A percentile compares a stretch with the other conserved stretches of the same genome.
Conservation (phyloP, 2,113 vertebrate species). For the Cyprinus carpio region DNA sequence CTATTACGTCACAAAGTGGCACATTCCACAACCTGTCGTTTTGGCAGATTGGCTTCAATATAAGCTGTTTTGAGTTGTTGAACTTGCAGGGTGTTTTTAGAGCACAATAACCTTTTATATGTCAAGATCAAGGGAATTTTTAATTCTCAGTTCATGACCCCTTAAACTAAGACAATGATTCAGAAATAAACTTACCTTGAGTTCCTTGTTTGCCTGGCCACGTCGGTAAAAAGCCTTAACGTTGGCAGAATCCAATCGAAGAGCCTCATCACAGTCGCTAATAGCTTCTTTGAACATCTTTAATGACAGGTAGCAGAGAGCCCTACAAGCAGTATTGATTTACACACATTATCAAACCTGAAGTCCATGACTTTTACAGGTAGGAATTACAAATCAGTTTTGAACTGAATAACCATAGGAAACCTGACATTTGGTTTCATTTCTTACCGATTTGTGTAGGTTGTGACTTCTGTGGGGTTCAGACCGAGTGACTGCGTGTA, state of each 20-base stretch:
- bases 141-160: too few relatives aligned
- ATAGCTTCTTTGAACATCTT: constrained; percentile 83
- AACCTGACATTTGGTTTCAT: not conserved
- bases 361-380: too few relatives aligned
- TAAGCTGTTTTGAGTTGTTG: too few relatives aligned
- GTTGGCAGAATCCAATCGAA: constrained; percentile 81
- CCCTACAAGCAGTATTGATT: constrained; percentile 71
- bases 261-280: constrained; percentile 83
- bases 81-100: too few relatives aligned
- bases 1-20: too few relatives aligned
- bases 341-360: not conserved
- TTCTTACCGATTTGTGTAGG: constrained; percentile 89
- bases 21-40: too few relatives aligned
- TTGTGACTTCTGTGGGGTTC: constrained; percentile 79
- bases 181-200: constrained; percentile 79
- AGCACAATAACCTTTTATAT: too few relatives aligned
- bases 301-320: constrained; percentile 86
- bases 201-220: constrained; percentile 86
- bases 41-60: too few relatives aligned
- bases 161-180: not conserved
- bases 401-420: too few relatives aligned
- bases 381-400: too few relatives aligned
- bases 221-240: constrained; percentile 90
- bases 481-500: constrained; percentile 87
- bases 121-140: too few relatives aligned